These are phyloP conservation scores for Phoebastria nigripes DNA, from an alignment of 2,797 vertebrate genomes.

Conservation along the genomic window DNA sequence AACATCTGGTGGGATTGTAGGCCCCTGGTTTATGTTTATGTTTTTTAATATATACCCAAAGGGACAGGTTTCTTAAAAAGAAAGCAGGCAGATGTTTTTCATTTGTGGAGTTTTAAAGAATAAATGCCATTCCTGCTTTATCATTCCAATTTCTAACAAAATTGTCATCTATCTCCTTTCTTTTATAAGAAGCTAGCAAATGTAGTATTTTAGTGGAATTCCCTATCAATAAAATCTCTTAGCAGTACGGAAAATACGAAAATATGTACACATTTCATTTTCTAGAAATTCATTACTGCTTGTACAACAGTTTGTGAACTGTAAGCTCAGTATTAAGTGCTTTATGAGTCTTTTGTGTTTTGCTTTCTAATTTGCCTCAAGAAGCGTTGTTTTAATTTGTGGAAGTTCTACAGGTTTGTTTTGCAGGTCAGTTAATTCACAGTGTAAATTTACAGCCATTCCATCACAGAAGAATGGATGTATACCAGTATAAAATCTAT, in stretches of 20 bases:
- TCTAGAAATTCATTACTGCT: background rate
- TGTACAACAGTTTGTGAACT: constrained; percentile 16
- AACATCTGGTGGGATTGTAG: constrained; percentile 32
- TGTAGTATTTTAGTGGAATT: background rate
- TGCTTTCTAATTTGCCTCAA: constrained; percentile 7
- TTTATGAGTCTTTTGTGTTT: background rate
- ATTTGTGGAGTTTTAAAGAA: constrained; percentile 60
- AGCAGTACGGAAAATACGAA: background rate
- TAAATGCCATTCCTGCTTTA: constrained; percentile 28
- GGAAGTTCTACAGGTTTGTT: background rate
- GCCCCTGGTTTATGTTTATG: constrained; percentile 31
- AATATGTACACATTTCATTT: background rate
- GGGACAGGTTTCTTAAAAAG: constrained; percentile 51
- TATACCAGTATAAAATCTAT: background rate
- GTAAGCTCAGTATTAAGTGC: background rate
- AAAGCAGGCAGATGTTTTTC: constrained; percentile 62
- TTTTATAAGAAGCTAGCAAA: background rate
- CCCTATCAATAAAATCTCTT: background rate
- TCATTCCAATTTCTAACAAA: background rate
- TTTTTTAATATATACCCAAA: constrained; percentile 43
- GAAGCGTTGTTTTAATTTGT: background rate
- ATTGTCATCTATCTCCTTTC: background rate
- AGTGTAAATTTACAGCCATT: background rate
- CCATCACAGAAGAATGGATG: background rate
- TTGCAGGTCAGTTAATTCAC: background rate